Base-by-base conservation (phyloP, 2,888 invertebrate species). In the Drosophila anomelani region DNA sequence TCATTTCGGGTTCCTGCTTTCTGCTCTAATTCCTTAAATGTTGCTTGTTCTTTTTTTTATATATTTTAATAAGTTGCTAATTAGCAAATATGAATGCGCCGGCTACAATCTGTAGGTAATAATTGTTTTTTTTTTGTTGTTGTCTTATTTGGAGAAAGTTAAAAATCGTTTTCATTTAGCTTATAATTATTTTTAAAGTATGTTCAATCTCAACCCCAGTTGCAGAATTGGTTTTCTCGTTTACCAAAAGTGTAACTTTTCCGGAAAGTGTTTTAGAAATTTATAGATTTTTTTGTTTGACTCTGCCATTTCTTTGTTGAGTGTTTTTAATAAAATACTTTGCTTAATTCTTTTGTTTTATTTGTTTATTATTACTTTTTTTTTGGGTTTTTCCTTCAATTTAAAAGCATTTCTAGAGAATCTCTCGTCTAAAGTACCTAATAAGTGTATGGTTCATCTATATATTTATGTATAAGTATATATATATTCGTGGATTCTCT, bases 321-420 rank as follows among this genome's bases (percentile, higher is more conserved):
- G 66, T 36, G 67, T 57, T 62, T 71, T 75, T 70, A 75, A 49
- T 76, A 76, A 76, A 76, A 76, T 76, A 76, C 59, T 61, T 56
- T 63, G 43, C 51, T 67, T 60, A 56, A 59, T 56, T 66, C 64
- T 64, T 64, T 63, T 54, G 17, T 60, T 53, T 61, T 73, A 26
- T 39, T 57, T 73, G 38, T 39, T 62, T 47, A 23, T 36, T 55
- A 44, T 15, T 17, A 17, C 26, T 59, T 53, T n/a, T 58, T 46
- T 29, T 53, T 10, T 20, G 26, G 23, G 49, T 20, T 46, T 49
- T 68, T 64, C 41, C 26, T 62, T 17, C 38, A 58, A 47, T 64
- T 83, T 81, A 84, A 84, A 87, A 85, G 87, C 85, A 79, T 78
- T 79, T 74, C 53, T 71, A 85, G 80, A 85, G 84, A 70, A 67